Base-by-base conservation (phyloP, 2,797 vertebrate species). In the Echeneis naucrates region DNA sequence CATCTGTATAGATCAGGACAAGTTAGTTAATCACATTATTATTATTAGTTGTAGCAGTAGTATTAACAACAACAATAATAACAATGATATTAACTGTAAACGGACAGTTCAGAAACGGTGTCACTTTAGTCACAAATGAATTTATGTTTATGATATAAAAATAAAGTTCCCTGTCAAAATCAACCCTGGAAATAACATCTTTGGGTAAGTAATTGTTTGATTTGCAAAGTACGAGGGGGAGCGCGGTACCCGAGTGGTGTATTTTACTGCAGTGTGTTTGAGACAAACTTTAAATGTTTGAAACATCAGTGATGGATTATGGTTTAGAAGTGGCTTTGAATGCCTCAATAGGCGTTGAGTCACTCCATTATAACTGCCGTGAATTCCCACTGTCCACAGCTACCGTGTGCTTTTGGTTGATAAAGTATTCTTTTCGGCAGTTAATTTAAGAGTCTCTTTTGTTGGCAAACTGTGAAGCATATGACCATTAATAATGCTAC, bases 1-100 rank as follows among this genome's bases (percentile, higher is more conserved):
- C 0, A 94, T 26, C 98, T 98, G 69, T 40, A 80, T 7, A 48
- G 5, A 84, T 48, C 14, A 74, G 52, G 3, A 33, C 19, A 62
- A 5, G 27, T 12, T 42, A 30, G 2, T 23, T 77, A 17, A 37
- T 5, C 9, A 13, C 61, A 47, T 17, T 1, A 4, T 26, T n/a
- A n/a, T 65, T 14, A 35, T 35, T 48, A 24, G 0, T 51, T n/a
- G n/a, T n/a, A n/a, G n/a, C n/a, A n/a, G n/a, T n/a, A n/a, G n/a
- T n/a, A n/a, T n/a, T n/a, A n/a, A n/a, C n/a, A n/a, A n/a, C n/a
- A n/a, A n/a, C n/a, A n/a, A n/a, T n/a, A n/a, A n/a, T n/a, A n/a
- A n/a, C n/a, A n/a, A n/a, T n/a, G n/a, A n/a, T n/a, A n/a, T 30
- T 9, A 44, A 16, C 11, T 45, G 0, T 50, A 64, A 54, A 17